These are phyloP conservation scores for Rousettus leschenaultii DNA, from an alignment of 2,113 vertebrate genomes.

Conservation along the genomic window DNA sequence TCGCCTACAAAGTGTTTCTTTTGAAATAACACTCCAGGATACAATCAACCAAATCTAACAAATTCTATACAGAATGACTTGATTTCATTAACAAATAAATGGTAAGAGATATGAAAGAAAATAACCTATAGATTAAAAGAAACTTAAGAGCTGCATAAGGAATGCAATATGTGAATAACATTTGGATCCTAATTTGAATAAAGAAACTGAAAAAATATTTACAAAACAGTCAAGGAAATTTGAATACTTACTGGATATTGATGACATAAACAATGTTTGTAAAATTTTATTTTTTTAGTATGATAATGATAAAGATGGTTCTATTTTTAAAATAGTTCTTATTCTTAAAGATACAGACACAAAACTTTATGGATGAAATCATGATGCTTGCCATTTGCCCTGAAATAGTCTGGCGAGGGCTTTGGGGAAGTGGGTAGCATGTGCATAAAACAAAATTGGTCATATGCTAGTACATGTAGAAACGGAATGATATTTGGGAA, in stretches of 20 bases:
- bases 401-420: not conserved
- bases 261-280: not conserved
- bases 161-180: not conserved
- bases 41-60: not conserved
- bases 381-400: not conserved
- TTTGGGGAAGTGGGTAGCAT: not conserved
- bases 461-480: not conserved
- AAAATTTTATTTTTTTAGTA: not conserved
- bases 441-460: not conserved
- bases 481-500: not conserved
- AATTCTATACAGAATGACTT: not conserved
- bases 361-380: not conserved
- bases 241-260: not conserved
- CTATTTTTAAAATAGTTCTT: not conserved
- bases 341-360: not conserved
- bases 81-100: not conserved
- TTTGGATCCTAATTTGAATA: not conserved
- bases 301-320: not conserved
- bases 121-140: not conserved
- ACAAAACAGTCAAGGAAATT: not conserved
- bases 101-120: not conserved
- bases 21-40: not conserved
- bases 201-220: slow-evolving; percentile 24
- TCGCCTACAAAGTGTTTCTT: not conserved
- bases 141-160: not conserved